Percentiles rank a stretch among this genome's conserved stretches.
Conservation (phyloP, 2,888 invertebrate species). For the Acanthosepion pharaonis region DNA sequence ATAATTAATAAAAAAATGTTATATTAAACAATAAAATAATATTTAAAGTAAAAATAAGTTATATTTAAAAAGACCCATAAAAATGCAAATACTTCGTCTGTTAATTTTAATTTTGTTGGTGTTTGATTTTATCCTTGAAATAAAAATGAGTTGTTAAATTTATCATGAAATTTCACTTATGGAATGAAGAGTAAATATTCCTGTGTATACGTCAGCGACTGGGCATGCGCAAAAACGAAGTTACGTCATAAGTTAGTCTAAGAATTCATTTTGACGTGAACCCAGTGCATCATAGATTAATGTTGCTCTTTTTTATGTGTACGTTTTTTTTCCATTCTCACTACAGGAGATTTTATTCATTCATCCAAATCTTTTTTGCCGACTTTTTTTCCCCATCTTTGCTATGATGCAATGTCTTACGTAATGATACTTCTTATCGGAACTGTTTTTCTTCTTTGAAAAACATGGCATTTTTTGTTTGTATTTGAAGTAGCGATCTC, state of each 20-base stretch:
- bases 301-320: background rate
- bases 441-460: background rate
- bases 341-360: background rate
- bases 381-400: too few relatives aligned
- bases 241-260: conserved; percentile 15
- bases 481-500: background rate
- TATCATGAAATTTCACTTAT: background rate
- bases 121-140: background rate
- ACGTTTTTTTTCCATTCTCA: background rate
- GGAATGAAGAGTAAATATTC: background rate
- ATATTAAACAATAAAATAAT: too few relatives aligned
- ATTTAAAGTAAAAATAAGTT: too few relatives aligned
- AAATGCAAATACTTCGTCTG: too few relatives aligned
- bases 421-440: background rate
- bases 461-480: background rate
- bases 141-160: background rate
- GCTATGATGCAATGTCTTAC: background rate
- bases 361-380: background rate
- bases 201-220: background rate
- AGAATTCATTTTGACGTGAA: background rate
- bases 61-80: too few relatives aligned
- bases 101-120: too few relatives aligned
- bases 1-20: too few relatives aligned
- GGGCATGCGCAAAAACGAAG: background rate
- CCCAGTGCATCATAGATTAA: background rate